Percentiles rank a stretch among this genome's conserved stretches.
Conservation (phyloP, 2,113 vertebrate species). For the Oncorhynchus gorbuscha region DNA sequence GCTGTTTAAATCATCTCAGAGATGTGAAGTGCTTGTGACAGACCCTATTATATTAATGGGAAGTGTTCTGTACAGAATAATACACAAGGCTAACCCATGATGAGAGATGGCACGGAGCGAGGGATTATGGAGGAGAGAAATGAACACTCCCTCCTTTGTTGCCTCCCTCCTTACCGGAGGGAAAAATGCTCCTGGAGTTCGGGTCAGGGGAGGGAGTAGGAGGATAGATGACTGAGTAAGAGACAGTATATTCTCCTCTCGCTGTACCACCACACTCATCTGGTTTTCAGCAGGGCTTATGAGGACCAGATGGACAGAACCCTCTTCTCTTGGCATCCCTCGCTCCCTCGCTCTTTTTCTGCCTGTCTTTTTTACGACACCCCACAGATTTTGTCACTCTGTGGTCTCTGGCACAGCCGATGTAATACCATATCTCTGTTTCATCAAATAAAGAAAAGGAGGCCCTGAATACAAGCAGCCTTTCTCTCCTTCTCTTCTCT, state of each 20-base stretch:
- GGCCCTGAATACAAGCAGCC: slow-evolving; percentile 52
- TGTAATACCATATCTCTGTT: slow-evolving; percentile 84
- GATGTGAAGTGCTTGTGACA: slow-evolving; percentile 62
- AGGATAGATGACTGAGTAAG: slow-evolving; percentile 47
- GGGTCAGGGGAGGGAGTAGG: slow-evolving; percentile 14
- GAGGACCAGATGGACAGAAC: slow-evolving; percentile 84
- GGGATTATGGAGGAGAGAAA: slow-evolving; percentile 54
- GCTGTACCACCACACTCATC: slow-evolving; percentile 76
- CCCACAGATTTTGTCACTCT: slow-evolving; percentile 91
- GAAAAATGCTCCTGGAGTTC: slow-evolving; percentile 47
- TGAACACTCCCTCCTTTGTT: slow-evolving; percentile 64
- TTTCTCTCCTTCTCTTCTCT: slow-evolving; percentile 41
- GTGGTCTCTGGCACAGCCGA: slow-evolving; percentile 84
- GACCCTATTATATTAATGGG: slow-evolving; percentile 67
- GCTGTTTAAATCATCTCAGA: background rate
- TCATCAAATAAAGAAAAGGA: slow-evolving; percentile 73
- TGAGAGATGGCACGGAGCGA: slow-evolving; percentile 70
- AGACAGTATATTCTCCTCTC: slow-evolving; percentile 64
- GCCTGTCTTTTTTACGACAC: slow-evolving; percentile 78
- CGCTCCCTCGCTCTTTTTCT: slow-evolving; percentile 21
- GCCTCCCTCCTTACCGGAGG: slow-evolving; percentile 35
- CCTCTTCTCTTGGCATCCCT: slow-evolving; percentile 81
- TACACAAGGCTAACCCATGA: slow-evolving; percentile 61
- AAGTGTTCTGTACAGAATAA: slow-evolving; percentile 69
- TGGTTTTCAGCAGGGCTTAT: slow-evolving; percentile 87